These are phyloP conservation scores for Oreortyx pictus DNA, from an alignment of 2,797 vertebrate genomes.

Conservation along the genomic window DNA sequence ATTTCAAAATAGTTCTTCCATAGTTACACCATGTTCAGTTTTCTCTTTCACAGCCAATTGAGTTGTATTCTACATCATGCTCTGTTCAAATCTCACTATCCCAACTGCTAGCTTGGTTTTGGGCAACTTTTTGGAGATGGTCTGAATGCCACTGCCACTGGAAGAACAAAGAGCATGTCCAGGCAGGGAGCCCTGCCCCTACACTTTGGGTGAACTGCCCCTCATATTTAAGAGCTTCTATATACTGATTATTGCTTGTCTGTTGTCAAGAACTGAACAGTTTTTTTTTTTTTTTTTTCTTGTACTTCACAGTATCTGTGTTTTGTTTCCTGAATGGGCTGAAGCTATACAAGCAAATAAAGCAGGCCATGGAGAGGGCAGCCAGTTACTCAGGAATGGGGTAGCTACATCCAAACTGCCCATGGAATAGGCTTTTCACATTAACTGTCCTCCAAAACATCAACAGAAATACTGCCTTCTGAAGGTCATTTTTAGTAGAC, in stretches of 20 bases:
- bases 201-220: background rate
- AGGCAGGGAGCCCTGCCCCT: background rate
- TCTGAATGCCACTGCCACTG: background rate
- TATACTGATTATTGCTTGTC: background rate
- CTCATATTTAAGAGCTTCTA: background rate
- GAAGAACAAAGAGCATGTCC: background rate
- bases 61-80: background rate
- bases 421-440: background rate
- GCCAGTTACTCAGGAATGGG: background rate
- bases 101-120: background rate
- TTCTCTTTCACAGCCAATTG: background rate
- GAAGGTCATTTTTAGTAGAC: background rate
- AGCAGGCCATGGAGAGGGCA: background rate
- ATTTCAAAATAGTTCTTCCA: background rate
- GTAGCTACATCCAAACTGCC: background rate
- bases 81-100: background rate
- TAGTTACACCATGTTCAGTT: background rate
- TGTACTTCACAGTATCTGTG: accelerated
- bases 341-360: background rate
- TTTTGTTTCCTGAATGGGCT: background rate
- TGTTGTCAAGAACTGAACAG: background rate
- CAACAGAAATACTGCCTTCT: background rate
- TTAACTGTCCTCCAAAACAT: background rate
- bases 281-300: background rate
- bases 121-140: background rate